phyloP scores from a whole-genome alignment of 2,888 invertebrate genomes.

The Iphiclides podalirius region DNA sequence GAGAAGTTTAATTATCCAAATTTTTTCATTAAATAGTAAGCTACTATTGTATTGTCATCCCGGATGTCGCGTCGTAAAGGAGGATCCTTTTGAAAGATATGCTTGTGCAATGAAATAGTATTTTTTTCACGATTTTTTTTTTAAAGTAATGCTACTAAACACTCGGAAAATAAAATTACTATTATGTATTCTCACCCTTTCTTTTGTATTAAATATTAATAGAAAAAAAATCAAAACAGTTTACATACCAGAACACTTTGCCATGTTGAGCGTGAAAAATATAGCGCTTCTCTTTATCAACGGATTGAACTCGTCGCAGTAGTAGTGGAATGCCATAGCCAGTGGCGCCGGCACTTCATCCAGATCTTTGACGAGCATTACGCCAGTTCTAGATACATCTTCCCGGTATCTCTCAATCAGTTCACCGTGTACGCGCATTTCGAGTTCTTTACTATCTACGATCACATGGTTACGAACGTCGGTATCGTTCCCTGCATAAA shows the following conservation, averaged over 20 bases:
- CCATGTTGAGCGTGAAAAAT: constrained; percentile 66
- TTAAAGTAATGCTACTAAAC: no score
- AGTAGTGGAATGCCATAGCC: constrained; percentile 75
- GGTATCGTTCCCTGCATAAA: constrained; percentile 54
- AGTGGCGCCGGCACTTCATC: constrained; percentile 57
- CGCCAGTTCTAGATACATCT: constrained; percentile 52
- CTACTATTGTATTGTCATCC: no score
- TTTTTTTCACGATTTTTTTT: background rate
- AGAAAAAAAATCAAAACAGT: no score
- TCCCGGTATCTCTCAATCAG: constrained; percentile 52
- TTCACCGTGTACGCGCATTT: constrained; percentile 52
- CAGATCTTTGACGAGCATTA: constrained; percentile 61
- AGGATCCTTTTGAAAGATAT: no score
- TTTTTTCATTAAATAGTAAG: no score
- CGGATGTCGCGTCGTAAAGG: no score
- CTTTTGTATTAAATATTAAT: no score
- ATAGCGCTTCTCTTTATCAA: constrained; percentile 65
- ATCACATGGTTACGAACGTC: constrained; percentile 43
- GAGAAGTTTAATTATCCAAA: no score
- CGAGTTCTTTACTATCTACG: constrained; percentile 46
- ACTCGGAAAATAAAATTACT: no score
- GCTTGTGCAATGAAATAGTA: no score
- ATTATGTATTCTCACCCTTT: no score
- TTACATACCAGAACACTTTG: constrained; percentile 52
- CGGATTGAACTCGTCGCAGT: constrained; percentile 72